Evolutionary conservation across 1,140 invertebrate genomes (phyloP).

Genomic region (Apis cerana): DNA sequence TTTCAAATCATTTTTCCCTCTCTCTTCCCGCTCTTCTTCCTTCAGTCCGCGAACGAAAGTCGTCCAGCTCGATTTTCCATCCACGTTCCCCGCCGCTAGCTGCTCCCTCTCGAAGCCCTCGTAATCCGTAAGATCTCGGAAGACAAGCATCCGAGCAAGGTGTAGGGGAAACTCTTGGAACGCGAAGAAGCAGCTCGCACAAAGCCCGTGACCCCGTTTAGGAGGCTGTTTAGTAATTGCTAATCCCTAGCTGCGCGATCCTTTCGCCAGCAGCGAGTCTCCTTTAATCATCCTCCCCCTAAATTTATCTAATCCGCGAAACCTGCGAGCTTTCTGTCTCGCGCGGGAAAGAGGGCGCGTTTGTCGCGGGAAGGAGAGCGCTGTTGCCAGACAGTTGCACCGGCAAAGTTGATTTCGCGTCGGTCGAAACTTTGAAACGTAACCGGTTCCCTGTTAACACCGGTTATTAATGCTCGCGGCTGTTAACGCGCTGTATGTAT

Average conservation of each 20-base stretch:
- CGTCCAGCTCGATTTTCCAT: not conserved
- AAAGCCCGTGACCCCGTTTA: conserved; percentile 33
- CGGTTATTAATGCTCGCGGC: not conserved
- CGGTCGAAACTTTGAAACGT: not conserved
- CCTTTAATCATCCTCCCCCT: conserved; percentile 21
- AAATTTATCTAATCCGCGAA: conserved; percentile 34
- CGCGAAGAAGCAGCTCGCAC: not conserved
- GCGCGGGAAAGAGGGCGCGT: not conserved
- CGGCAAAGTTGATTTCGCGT: not conserved
- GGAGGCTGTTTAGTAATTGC: conserved; percentile 26
- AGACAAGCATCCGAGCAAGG: conserved; percentile 8
- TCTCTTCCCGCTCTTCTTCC: no score
- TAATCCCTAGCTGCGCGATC: conserved; percentile 15
- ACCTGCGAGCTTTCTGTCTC: not conserved
- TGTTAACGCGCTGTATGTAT: not conserved
- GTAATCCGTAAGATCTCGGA: conserved; percentile 19
- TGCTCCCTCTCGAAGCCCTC: not conserved
- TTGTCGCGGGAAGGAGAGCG: not conserved
- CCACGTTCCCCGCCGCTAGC: not conserved
- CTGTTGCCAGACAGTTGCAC: not conserved
- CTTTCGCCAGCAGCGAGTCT: not conserved
- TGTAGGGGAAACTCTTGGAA: not conserved
- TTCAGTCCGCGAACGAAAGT: not conserved
- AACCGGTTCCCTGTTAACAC: not conserved
- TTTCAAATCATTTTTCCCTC: not conserved